Evolutionary conservation across 2,888 invertebrate species (phyloP), one percentile per base, ranked within the genome.

Genomic region (Gryllus longicercus): DNA sequence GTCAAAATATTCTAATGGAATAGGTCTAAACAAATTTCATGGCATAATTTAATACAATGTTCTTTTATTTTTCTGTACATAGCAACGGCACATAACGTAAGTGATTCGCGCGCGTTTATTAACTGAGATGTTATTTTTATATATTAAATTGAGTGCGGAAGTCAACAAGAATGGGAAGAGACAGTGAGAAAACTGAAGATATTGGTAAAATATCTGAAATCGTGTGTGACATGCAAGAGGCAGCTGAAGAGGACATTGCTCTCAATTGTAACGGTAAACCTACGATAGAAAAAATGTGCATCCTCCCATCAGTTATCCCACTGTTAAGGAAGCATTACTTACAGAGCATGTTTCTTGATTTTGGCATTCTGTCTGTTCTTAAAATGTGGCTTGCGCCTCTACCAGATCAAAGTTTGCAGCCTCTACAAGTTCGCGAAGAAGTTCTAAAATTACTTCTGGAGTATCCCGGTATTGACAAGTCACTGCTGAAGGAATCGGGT

Each of bases 351-450:
- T 97, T 99, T 88, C 91, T 99, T 80, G 99, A 99, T 87, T 96
- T 97, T 87, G 98, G 98, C 85, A 95, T 96, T 82, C 89, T 97
- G 14, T 93, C 93, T 85, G 94, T 96, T 83, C 90, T 97, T 74
- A 96, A 97, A 83, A 98, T 99, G 88, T 99, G 99, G 99, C 89
- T 99, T 80, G 97, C 98, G 18, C 99, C 99, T 1, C 93, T 99
- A 91, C 99, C 99, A 63, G 98, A 98, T 88, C 92, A 97, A 84
- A 96, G 97, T 84, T 91, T 99, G 85, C 98, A 99, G 0, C 96
- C 98, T 83, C 89, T 98, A 81, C 94, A 94, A 88, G 97, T 99
- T 83, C 90, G 99, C 78, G 96, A 97, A 86, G 91, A 91, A 84
- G 91, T 99, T 83, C 89, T 99, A 74, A 93, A 92, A 86, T 88